These are phyloP conservation scores for Lapara coniferarum DNA, from an alignment of 2,888 invertebrate species.

Conservation along the genomic window DNA sequence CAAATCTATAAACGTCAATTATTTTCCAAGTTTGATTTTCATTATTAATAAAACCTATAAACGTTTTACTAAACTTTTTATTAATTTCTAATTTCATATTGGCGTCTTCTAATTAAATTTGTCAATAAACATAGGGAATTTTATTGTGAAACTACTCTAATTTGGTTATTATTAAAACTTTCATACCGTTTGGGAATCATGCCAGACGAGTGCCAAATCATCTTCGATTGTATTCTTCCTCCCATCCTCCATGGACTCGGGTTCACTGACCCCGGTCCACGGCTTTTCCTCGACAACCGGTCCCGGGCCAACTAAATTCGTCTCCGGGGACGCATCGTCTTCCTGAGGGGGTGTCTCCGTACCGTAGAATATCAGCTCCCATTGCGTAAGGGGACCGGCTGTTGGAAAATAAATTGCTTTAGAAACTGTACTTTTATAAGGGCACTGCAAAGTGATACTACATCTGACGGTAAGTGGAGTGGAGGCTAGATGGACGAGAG, in stretches of 20 bases:
- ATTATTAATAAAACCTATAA: conserved; percentile 1
- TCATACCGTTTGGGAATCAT: conserved; percentile 85
- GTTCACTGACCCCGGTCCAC: conserved; percentile 52
- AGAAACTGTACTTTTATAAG: neutral
- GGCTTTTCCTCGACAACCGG: conserved; percentile 37
- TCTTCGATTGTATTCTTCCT: conserved; percentile 85
- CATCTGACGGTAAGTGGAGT: too few species aligned
- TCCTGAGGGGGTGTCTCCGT: conserved; percentile 86
- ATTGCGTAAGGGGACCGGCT: conserved; percentile 86
- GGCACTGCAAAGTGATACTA: neutral
- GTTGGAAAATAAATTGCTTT: conserved; percentile 49
- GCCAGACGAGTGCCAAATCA: conserved; percentile 83
- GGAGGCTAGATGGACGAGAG: too few species aligned
- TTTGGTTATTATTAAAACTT: conserved; percentile 25
- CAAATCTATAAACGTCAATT: too few species aligned
- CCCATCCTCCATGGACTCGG: conserved; percentile 75
- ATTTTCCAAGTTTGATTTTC: too few species aligned
- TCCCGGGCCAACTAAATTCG: conserved; percentile 73
- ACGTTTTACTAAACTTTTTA: too few species aligned
- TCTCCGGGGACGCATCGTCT: conserved; percentile 85
- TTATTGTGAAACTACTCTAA: too few species aligned
- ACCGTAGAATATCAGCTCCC: conserved; percentile 93
- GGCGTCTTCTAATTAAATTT: too few species aligned
- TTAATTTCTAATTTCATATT: too few species aligned
- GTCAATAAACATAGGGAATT: too few species aligned